Evolutionary conservation across 2,113 vertebrate genomes (phyloP).

Genomic region (Haemorhous mexicanus): DNA sequence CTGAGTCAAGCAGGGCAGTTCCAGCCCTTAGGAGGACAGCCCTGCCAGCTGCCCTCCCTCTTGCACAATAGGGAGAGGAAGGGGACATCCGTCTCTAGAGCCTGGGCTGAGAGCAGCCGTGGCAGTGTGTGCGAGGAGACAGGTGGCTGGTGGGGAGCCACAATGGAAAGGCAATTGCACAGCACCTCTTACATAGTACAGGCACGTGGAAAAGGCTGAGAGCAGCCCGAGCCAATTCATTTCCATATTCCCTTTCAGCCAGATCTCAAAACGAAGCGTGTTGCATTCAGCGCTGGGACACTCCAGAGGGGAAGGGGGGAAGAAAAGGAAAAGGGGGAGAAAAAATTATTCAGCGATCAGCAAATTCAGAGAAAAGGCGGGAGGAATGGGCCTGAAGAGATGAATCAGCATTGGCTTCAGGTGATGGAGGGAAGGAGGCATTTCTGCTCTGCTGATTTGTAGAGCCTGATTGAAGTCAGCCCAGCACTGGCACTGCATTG

Average conservation of each 20-base stretch:
- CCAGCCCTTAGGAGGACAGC: not conserved
- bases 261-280: not conserved
- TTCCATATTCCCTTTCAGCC: constrained; percentile 45
- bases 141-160: constrained; percentile 14
- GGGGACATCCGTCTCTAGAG: not conserved
- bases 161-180: constrained; percentile 23
- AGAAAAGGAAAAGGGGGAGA: accelerated
- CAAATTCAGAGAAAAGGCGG: not conserved
- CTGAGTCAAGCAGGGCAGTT: not conserved
- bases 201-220: not conserved
- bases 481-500: not conserved
- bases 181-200: not conserved
- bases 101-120: not conserved
- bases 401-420: constrained; percentile 57
- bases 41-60: constrained; percentile 27
- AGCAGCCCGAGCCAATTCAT: constrained; percentile 36
- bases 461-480: constrained; percentile 49
- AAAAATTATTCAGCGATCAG: constrained; percentile 14
- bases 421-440: constrained; percentile 22
- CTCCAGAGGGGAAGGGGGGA: not conserved
- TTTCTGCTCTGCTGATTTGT: constrained; percentile 30
- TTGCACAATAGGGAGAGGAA: constrained; percentile 2
- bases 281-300: not conserved
- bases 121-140: not conserved
- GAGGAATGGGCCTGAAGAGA: not conserved